A percentile compares a stretch with the other conserved stretches of the same genome.
Evolutionary conservation across 2,797 vertebrate species (phyloP).

Genomic region (Macropus fuliginosus): DNA sequence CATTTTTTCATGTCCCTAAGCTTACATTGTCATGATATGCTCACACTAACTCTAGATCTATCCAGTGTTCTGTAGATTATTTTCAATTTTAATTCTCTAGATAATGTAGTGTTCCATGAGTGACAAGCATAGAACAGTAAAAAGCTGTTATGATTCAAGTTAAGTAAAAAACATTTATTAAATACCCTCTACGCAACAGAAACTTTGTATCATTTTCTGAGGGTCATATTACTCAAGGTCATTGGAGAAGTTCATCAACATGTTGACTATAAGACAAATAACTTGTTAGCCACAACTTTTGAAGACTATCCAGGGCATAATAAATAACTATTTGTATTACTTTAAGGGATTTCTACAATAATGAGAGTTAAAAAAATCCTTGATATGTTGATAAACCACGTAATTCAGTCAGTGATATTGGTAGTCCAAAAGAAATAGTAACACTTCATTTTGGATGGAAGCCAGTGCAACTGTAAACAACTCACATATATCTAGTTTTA

Average conservation of each 20-base stretch:
- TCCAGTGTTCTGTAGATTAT: background rate
- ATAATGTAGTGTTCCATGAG: background rate
- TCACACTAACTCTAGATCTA: background rate
- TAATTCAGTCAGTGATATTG: slow-evolving; percentile 30
- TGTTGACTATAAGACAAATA: background rate
- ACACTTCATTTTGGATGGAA: background rate
- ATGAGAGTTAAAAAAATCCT: background rate
- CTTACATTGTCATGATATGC: background rate
- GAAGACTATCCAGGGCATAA: background rate
- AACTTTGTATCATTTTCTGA: background rate
- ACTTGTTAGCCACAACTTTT: background rate
- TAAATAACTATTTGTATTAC: background rate
- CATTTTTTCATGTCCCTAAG: background rate
- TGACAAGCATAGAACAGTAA: background rate
- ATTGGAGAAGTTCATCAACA: background rate
- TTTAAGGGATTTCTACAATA: background rate
- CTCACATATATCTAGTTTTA: background rate
- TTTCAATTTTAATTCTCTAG: background rate
- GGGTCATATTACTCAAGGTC: background rate
- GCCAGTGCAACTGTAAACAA: slow-evolving; percentile 17
- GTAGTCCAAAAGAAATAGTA: background rate
- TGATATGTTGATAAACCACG: background rate
- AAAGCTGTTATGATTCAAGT: background rate
- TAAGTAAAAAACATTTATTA: background rate
- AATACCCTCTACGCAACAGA: background rate